phyloP scores from a whole-genome alignment of 2,888 invertebrate genomes.

The Pollenia angustigena region DNA sequence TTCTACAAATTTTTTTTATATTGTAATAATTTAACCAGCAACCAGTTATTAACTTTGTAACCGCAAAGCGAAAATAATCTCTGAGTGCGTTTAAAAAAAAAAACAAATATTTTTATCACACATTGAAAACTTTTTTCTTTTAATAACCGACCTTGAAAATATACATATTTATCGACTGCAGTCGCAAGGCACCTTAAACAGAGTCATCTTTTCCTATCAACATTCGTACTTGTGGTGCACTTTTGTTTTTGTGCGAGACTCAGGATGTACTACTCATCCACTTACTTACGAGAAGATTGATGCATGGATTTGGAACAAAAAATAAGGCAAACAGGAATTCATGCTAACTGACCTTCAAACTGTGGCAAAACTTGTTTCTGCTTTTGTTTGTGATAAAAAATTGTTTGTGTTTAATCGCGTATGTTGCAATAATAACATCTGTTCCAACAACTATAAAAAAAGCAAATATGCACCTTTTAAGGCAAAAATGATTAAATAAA shows the following conservation, averaged over 20 bases:
- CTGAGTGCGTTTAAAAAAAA: not conserved
- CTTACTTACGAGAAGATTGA: slow-evolving; percentile 12
- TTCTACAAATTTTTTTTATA: no score
- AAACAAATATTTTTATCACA: not conserved
- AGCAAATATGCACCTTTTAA: not conserved
- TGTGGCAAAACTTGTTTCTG: not conserved
- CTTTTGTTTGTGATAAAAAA: not conserved
- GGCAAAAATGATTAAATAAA: not conserved
- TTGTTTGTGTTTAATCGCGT: slow-evolving; percentile 7
- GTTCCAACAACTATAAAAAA: slow-evolving; percentile 9
- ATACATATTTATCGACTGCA: no score
- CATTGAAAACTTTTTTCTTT: slow-evolving; percentile 30
- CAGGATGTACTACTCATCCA: not conserved
- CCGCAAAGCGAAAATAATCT: not conserved
- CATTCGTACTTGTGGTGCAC: not conserved
- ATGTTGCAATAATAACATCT: slow-evolving; percentile 32
- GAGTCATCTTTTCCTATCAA: not conserved
- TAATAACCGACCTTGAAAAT: slow-evolving; percentile 36
- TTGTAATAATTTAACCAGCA: not conserved
- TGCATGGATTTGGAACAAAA: slow-evolving; percentile 1
- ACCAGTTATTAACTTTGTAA: not conserved
- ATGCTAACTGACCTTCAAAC: slow-evolving; percentile 41
- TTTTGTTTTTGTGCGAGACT: not conserved
- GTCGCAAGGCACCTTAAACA: not conserved
- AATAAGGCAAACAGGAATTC: slow-evolving; percentile 21